Evolutionary conservation across 2,113 vertebrate genomes (phyloP).

Genomic region (Podiceps cristatus): DNA sequence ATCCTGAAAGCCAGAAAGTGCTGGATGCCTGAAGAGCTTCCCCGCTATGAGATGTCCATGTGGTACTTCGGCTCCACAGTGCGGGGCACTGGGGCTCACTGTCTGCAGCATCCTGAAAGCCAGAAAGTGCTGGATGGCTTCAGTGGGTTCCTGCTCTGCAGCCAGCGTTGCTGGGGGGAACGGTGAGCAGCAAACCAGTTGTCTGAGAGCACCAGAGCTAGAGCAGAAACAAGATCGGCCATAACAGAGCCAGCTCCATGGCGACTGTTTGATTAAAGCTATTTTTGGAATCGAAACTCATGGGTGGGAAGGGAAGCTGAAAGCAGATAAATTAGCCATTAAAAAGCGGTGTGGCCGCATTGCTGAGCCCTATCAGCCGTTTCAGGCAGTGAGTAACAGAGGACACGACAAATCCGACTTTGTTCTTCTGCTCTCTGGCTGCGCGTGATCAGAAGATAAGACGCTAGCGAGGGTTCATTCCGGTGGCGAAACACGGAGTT

Average conservation of each 20-base stretch:
- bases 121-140: not conserved
- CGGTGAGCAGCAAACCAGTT: not conserved
- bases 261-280: not conserved
- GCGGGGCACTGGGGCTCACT: not conserved
- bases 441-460: not conserved
- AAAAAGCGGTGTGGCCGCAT: not conserved
- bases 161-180: fast-evolving
- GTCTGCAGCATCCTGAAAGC: not conserved
- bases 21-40: not conserved
- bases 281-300: slow-evolving; percentile 23
- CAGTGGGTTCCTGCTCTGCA: not conserved
- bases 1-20: not conserved
- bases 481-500: not conserved
- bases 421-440: slow-evolving; percentile 28
- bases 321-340: slow-evolving; percentile 32
- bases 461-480: not conserved
- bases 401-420: slow-evolving; percentile 10
- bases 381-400: not conserved
- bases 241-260: not conserved
- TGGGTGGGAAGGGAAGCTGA: not conserved
- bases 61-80: not conserved
- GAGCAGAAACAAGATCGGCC: not conserved
- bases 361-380: not conserved
- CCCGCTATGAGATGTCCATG: fast-evolving
- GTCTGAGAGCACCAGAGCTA: not conserved